phyloP scores from a whole-genome alignment of 1,140 invertebrate species.

The Cydia strobilella region DNA sequence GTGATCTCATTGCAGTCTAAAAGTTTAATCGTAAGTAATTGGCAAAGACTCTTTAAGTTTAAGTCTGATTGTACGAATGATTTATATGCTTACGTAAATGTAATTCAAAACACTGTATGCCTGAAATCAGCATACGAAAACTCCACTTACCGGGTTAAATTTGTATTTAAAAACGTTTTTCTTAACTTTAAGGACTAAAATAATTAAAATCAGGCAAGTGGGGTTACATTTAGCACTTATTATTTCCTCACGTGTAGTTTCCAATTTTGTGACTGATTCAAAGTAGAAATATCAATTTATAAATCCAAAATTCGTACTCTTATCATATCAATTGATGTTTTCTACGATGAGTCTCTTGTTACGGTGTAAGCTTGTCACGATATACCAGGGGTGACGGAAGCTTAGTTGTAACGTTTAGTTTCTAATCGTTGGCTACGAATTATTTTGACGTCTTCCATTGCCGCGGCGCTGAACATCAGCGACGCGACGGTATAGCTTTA shows the following conservation, averaged over 20 bases:
- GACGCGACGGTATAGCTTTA: slow-evolving; percentile 45
- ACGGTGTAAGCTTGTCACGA: slow-evolving; percentile 4
- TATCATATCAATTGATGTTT: slow-evolving; percentile 35
- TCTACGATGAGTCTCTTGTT: slow-evolving; percentile 16
- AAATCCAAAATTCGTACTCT: slow-evolving; percentile 5
- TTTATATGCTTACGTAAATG: slow-evolving; percentile 32
- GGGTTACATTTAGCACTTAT: slow-evolving; percentile 29
- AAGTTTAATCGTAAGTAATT: slow-evolving; percentile 29
- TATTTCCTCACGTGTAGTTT: slow-evolving; percentile 29
- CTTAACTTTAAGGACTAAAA: slow-evolving; percentile 10
- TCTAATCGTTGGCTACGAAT: slow-evolving; percentile 76
- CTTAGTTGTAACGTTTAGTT: slow-evolving; percentile 48
- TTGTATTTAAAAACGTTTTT: slow-evolving; percentile 20
- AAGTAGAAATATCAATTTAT: slow-evolving; percentile 28
- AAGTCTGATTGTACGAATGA: slow-evolving; percentile 25
- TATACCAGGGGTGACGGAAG: slow-evolving; percentile 31
- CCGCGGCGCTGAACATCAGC: slow-evolving; percentile 48
- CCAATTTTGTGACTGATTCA: slow-evolving; percentile 25
- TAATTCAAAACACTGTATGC: slow-evolving; percentile 32
- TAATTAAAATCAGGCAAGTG: slow-evolving; percentile 24
- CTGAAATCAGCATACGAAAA: slow-evolving; percentile 11
- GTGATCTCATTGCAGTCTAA: slow-evolving; percentile 64
- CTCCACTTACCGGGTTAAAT: slow-evolving; percentile 7
- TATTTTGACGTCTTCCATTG: slow-evolving; percentile 78
- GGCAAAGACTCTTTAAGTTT: slow-evolving; percentile 30